phyloP scores from a whole-genome alignment of 1,140 invertebrate genomes.

The Drosophila arawakana region DNA sequence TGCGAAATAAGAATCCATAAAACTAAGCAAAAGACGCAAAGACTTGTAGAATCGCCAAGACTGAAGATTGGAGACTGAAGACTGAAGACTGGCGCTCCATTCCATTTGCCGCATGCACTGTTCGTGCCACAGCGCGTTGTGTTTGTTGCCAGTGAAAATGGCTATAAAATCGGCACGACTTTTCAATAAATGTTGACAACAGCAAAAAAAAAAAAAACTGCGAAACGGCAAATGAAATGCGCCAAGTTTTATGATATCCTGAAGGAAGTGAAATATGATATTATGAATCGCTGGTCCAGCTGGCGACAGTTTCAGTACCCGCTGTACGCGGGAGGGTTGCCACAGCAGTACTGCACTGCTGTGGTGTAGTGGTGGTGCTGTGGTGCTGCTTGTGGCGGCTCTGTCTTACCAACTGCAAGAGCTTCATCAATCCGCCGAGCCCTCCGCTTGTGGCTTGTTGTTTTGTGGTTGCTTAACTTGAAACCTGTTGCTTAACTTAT shows the following conservation, averaged over 20 bases:
- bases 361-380: slow-evolving; percentile 16
- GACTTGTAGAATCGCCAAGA: too few relatives aligned
- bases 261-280: slow-evolving; percentile 84
- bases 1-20: slow-evolving; percentile 79
- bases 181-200: slow-evolving; percentile 84
- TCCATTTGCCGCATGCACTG: background rate
- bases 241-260: slow-evolving; percentile 83
- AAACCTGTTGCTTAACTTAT: slow-evolving; percentile 63
- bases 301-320: slow-evolving; percentile 68
- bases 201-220: slow-evolving; percentile 39
- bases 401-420: slow-evolving; percentile 35
- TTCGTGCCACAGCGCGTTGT: slow-evolving; percentile 31
- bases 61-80: too few relatives aligned
- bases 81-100: slow-evolving; percentile 10
- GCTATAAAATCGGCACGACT: slow-evolving; percentile 84
- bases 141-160: slow-evolving; percentile 70
- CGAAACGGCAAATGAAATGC: slow-evolving; percentile 65
- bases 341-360: slow-evolving; percentile 36
- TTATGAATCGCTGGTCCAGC: slow-evolving; percentile 80
- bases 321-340: slow-evolving; percentile 38
- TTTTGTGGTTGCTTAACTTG: slow-evolving; percentile 58
- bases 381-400: slow-evolving; percentile 49
- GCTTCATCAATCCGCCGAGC: slow-evolving; percentile 22
- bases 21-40: slow-evolving; percentile 51
- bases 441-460: slow-evolving; percentile 54